phyloP scores from a whole-genome alignment of 2,888 invertebrate genomes.

The Meteorus cinctellus region DNA sequence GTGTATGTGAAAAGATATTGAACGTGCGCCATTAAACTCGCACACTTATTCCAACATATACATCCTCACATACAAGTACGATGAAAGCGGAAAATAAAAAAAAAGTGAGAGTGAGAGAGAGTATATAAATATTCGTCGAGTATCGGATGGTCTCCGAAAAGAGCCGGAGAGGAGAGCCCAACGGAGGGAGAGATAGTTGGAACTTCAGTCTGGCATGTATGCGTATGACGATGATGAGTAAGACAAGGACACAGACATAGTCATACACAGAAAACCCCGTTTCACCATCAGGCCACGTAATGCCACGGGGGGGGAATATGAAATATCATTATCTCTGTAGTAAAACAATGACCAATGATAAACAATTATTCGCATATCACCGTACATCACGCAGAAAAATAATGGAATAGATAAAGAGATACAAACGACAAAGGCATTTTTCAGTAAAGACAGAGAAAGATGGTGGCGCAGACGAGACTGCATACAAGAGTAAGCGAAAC shows the following conservation, averaged over 20 bases:
- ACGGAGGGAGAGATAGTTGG: slow-evolving; percentile 18
- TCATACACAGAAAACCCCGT: slow-evolving; percentile 27
- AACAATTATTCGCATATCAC: slow-evolving; percentile 14
- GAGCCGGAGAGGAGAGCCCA: slow-evolving; percentile 43
- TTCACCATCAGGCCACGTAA: slow-evolving; percentile 43
- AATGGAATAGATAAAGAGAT: background rate
- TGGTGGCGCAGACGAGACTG: slow-evolving; percentile 21
- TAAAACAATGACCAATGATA: slow-evolving; percentile 18
- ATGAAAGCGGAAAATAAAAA: slow-evolving; percentile 23
- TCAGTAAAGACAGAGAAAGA: slow-evolving; percentile 26
- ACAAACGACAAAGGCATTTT: background rate
- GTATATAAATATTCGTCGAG: slow-evolving; percentile 39
- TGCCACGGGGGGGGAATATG: slow-evolving; percentile 20
- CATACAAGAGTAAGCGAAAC: slow-evolving; percentile 8
- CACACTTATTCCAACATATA: background rate
- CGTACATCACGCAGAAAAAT: background rate
- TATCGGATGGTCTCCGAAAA: slow-evolving; percentile 47
- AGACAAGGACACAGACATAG: slow-evolving; percentile 39
- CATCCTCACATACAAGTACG: slow-evolving; percentile 16
- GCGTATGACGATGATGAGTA: background rate
- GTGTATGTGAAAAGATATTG: slow-evolving; percentile 28
- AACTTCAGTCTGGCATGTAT: slow-evolving; percentile 13
- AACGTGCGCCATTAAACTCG: slow-evolving; percentile 27
- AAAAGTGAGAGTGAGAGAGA: slow-evolving; percentile 15
- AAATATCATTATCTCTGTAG: slow-evolving; percentile 28